phyloP scores from a whole-genome alignment of 2,797 vertebrate genomes.

The Hypotaenidia philippensis region DNA sequence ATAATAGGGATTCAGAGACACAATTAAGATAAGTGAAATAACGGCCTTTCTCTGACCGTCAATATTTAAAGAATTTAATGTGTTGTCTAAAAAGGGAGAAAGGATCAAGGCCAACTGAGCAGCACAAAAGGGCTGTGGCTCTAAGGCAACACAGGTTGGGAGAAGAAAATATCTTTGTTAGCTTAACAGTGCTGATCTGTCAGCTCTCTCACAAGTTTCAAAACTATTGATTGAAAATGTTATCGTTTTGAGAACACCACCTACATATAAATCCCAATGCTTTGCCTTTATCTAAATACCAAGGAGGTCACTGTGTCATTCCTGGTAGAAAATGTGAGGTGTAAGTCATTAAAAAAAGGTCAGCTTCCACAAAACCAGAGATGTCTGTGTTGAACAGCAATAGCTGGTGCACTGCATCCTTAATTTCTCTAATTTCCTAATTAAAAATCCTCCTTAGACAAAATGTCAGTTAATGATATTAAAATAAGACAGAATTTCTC shows the following conservation, averaged over 20 bases:
- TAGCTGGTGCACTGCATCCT: conserved; percentile 7
- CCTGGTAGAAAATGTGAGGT: background rate
- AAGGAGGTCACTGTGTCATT: conserved; percentile 21
- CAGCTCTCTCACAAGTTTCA: conserved; percentile 9
- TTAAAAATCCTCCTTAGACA: conserved; percentile 46
- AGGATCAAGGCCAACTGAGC: background rate
- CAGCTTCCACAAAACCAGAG: conserved; percentile 1
- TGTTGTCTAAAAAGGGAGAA: background rate
- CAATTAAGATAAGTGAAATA: background rate
- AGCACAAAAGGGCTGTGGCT: background rate
- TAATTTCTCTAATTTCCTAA: conserved; percentile 35
- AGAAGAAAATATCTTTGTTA: conserved; percentile 7
- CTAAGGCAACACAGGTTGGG: background rate
- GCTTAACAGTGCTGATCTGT: background rate
- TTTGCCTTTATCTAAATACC: conserved; percentile 51
- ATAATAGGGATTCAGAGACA: background rate
- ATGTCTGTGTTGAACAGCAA: background rate
- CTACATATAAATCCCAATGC: conserved; percentile 2
- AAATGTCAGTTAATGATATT: conserved; percentile 25
- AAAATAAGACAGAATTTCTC: conserved; percentile 1
- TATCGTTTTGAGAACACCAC: background rate
- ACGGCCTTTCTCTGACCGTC: background rate
- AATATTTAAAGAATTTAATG: conserved; percentile 8
- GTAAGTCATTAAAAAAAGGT: conserved; percentile 6
- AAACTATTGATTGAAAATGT: background rate